Percentiles rank a stretch among this genome's conserved stretches.
Conservation (phyloP, 2,113 vertebrate species). For the Myocastor coypus region DNA sequence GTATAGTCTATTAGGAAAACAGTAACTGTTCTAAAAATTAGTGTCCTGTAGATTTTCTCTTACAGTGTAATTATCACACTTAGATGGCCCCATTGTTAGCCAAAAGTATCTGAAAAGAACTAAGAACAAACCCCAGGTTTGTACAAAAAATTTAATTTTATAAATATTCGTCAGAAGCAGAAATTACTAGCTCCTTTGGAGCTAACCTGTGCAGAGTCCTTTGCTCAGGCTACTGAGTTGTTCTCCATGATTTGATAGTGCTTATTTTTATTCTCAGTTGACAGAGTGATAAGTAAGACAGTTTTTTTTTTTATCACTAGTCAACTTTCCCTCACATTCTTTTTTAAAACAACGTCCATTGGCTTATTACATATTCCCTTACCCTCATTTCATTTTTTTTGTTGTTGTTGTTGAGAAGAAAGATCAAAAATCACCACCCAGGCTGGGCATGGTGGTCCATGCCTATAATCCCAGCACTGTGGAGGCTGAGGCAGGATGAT, state of each 20-base stretch:
- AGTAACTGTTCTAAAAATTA: neutral
- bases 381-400: neutral
- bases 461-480: neutral
- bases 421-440: neutral
- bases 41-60: neutral
- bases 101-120: neutral
- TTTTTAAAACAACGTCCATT: neutral
- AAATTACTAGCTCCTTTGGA: neutral
- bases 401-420: neutral
- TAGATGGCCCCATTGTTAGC: neutral
- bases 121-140: neutral
- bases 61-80: neutral
- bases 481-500: neutral
- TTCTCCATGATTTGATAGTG: neutral
- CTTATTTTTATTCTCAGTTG: neutral
- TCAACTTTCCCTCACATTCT: neutral
- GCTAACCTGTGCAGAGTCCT: neutral
- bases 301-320: neutral
- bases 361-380: neutral
- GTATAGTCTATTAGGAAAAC: neutral
- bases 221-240: neutral
- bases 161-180: neutral
- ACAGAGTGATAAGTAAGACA: neutral
- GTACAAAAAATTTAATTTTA: slow-evolving; percentile 7
- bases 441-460: neutral